Evolutionary conservation across 2,113 vertebrate species (phyloP).

Genomic region (Nothoprocta pentlandii): DNA sequence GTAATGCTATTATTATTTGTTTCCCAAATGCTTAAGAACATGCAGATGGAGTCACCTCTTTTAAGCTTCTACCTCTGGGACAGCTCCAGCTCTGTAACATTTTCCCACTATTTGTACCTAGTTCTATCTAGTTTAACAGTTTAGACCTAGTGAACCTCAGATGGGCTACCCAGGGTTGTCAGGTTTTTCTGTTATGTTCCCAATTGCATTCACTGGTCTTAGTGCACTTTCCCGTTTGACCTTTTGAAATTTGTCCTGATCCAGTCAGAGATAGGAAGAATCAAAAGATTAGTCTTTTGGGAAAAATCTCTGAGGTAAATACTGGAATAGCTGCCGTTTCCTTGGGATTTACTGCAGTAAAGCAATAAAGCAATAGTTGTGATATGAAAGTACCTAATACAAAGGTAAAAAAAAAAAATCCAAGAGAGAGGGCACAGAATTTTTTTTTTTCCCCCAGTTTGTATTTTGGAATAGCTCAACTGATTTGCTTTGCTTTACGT

Average conservation of each 20-base stretch:
- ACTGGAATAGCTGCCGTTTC: neutral
- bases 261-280: neutral
- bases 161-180: neutral
- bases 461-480: accelerated
- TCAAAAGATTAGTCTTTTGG: neutral
- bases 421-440: neutral
- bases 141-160: neutral
- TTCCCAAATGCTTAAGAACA: neutral
- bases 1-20: neutral
- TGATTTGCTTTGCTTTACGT: neutral
- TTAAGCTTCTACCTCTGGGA: neutral
- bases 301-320: neutral
- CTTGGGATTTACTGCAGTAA: neutral
- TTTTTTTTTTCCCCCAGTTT: neutral
- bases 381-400: neutral
- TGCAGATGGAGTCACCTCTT: neutral
- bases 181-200: neutral
- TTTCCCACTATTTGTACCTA: neutral
- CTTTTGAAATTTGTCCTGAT: neutral
- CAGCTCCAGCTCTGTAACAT: neutral
- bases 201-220: neutral
- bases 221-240: neutral
- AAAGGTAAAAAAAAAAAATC: neutral
- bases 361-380: neutral
- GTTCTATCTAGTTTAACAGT: neutral